Evolutionary conservation across 2,113 vertebrate genomes (phyloP).

Genomic region (Artemisiospiza belli): DNA sequence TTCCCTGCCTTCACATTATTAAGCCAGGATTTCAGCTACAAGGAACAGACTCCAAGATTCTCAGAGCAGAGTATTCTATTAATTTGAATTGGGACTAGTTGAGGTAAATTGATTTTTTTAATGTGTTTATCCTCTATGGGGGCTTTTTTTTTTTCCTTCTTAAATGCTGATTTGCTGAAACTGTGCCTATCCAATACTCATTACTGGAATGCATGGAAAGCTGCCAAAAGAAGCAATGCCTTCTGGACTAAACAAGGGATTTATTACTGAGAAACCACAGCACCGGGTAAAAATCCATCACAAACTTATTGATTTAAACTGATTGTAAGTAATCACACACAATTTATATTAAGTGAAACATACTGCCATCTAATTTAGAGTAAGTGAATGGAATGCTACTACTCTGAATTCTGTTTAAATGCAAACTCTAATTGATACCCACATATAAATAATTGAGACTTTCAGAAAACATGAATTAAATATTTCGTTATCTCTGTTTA

Average conservation of each 20-base stretch:
- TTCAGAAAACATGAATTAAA: slow-evolving; percentile 47
- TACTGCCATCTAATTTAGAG: slow-evolving; percentile 69
- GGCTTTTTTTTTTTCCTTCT: neutral
- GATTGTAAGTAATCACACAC: slow-evolving; percentile 71
- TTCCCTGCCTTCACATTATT: neutral
- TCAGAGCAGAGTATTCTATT: slow-evolving; percentile 1
- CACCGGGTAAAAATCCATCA: slow-evolving; percentile 67
- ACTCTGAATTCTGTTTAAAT: slow-evolving; percentile 63
- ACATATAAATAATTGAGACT: slow-evolving; percentile 59
- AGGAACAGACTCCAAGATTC: neutral
- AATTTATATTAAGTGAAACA: slow-evolving; percentile 73
- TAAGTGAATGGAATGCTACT: slow-evolving; percentile 58
- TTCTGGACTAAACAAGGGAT: slow-evolving; percentile 65
- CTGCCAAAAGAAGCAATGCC: slow-evolving; percentile 51
- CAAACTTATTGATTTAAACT: slow-evolving; percentile 71
- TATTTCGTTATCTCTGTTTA: neutral
- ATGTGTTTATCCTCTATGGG: slow-evolving; percentile 37
- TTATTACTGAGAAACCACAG: slow-evolving; percentile 61
- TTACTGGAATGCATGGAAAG: slow-evolving; percentile 54
- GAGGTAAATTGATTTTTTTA: slow-evolving; percentile 60
- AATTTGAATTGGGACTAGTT: slow-evolving; percentile 23
- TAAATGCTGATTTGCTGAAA: slow-evolving; percentile 61
- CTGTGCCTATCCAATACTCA: slow-evolving; percentile 56
- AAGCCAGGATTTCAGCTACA: neutral
- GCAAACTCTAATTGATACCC: slow-evolving; percentile 62